phyloP scores from a whole-genome alignment of 2,888 invertebrate genomes.

The Melitaea athalia region DNA sequence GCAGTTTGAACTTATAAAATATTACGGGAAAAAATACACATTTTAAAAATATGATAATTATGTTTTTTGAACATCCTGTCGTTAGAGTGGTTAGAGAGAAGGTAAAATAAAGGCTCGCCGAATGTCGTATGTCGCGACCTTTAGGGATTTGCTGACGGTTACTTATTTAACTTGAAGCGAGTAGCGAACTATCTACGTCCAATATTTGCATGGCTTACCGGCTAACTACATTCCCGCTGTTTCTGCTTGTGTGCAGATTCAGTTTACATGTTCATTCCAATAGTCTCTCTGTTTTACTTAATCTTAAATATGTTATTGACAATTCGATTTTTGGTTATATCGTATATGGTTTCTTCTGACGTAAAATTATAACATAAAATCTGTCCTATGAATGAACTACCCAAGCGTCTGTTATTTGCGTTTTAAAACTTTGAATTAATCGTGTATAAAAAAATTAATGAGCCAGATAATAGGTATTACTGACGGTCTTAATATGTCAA shows the following conservation, averaged over 20 bases:
- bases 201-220: conserved; percentile 70
- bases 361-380: no score
- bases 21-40: neutral
- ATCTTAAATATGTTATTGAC: neutral
- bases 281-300: neutral
- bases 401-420: no score
- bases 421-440: no score
- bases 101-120: conserved; percentile 75
- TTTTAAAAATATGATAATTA: conserved; percentile 11
- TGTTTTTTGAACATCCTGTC: conserved; percentile 51
- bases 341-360: no score
- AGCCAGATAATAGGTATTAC: no score
- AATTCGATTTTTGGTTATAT: no score
- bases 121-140: conserved; percentile 77
- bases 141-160: conserved; percentile 66
- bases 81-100: conserved; percentile 53
- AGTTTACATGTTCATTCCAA: neutral
- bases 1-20: neutral
- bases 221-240: conserved; percentile 39
- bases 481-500: no score
- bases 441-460: no score
- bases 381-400: no score
- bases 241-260: conserved; percentile 3
- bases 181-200: conserved; percentile 66
- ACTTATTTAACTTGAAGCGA: conserved; percentile 70